Percentiles rank a stretch among this genome's conserved stretches.
Conservation (phyloP, 2,888 invertebrate species). For the Choristoneura rosaceana region DNA sequence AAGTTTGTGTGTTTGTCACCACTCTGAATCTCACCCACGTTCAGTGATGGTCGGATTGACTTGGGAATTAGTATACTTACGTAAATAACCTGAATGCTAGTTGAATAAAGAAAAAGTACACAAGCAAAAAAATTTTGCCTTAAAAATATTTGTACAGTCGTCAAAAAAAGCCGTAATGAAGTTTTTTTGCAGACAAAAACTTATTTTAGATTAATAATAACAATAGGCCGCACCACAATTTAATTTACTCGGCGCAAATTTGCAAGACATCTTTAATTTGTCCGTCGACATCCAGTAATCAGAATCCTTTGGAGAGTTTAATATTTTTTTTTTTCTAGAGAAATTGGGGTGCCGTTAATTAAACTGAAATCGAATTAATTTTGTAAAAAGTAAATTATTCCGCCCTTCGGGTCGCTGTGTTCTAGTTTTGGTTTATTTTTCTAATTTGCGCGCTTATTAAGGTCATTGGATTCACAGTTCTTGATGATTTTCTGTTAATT, state of each 20-base stretch:
- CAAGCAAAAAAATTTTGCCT: too few relatives aligned
- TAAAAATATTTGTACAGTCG: too few relatives aligned
- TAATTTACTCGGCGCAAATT: constrained; percentile 41
- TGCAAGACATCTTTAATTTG: constrained; percentile 42
- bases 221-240: constrained; percentile 37
- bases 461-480: too few relatives aligned
- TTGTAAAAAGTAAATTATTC: constrained; percentile 71
- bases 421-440: constrained; percentile 32
- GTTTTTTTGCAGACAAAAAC: neutral
- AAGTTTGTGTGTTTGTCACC: too few relatives aligned
- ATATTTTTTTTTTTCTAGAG: constrained; percentile 68
- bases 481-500: too few relatives aligned
- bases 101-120: too few relatives aligned
- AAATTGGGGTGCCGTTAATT: constrained; percentile 79
- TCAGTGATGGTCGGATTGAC: too few relatives aligned
- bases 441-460: neutral
- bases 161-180: too few relatives aligned
- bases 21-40: too few relatives aligned
- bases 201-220: constrained; percentile 40
- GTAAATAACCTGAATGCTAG: too few relatives aligned
- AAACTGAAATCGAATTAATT: constrained; percentile 82
- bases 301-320: constrained; percentile 75
- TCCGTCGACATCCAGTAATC: constrained; percentile 62
- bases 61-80: too few relatives aligned
- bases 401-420: constrained; percentile 51